Evolutionary conservation across 2,113 vertebrate species (phyloP).

Genomic region (Terrapene triunguis): DNA sequence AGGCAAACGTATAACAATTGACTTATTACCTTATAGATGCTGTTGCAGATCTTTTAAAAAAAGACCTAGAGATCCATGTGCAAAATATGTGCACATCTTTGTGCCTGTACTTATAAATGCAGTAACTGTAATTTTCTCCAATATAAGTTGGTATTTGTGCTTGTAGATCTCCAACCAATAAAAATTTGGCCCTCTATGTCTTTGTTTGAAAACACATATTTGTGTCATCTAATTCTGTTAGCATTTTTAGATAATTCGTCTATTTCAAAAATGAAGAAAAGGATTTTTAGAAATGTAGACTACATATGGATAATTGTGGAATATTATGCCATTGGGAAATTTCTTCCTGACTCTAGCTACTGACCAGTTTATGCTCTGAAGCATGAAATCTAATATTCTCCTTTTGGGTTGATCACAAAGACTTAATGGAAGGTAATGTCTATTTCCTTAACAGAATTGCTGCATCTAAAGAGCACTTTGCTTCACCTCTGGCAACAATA

Average conservation of each 20-base stretch:
- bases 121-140: neutral
- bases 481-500: neutral
- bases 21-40: no score
- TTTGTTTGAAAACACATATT: neutral
- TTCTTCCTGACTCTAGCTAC: neutral
- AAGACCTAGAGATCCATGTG: neutral
- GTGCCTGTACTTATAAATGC: neutral
- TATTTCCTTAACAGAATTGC: neutral
- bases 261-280: neutral
- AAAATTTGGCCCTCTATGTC: neutral
- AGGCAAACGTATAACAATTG: no score
- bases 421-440: neutral
- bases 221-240: no score
- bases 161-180: neutral
- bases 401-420: neutral
- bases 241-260: neutral
- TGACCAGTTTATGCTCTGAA: neutral
- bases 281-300: neutral
- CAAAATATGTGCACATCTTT: neutral
- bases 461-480: no score
- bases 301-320: neutral
- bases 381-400: neutral
- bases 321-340: neutral
- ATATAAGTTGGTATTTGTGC: neutral
- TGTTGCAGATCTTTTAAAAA: no score